Base-by-base conservation (phyloP, 2,113 vertebrate genomes). In the Genyomyrus donnyi region DNA sequence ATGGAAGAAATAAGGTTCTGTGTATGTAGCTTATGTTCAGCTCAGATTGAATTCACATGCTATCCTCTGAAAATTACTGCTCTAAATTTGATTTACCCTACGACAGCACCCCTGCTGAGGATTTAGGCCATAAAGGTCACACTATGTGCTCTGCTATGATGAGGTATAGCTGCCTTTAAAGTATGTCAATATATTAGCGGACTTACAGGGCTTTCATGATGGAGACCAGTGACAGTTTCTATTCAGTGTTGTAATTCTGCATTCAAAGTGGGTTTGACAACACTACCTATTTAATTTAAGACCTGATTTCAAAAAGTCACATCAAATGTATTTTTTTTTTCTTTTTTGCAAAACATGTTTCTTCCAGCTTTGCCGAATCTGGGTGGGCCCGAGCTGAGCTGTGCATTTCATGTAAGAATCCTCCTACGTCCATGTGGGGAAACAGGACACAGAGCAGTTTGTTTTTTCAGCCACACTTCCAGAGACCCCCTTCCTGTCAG, bases 1-100 rank as follows among this genome's bases (percentile, higher is more conserved):
- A 95, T 96, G 95, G 95, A 96, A 96, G 94, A 93, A 94, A 96
- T 96, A 95, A 95, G 89, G 93, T 90, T 93, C 93, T 92, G 92
- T 94, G 94, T 92, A 91, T 92, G 94, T 93, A 93, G 91, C 93
- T 94, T 91, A 90, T 93, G 95, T 92, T 95, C 93, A 90, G 91
- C 92, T 93, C 90, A 93, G 92, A 95, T 93, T 94, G 93, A 92
- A 93, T 92, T 95, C 93, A 94, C 93, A 95, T 94, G 93, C 42
- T 89, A 89, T 91, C 91, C 91, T 90, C 52, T 50, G 91, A 93
- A 92, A 93, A 89, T 89, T 88, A 89, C 93, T 93, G 92, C 89
- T 93, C 93, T 92, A 94, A 91, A 94, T 92, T 92, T 93, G 90
- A 90, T 92, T 91, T 92, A 93, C 91, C 91, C 90, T 91, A 92